Evolutionary conservation across 2,797 vertebrate genomes (phyloP).

Genomic region (Chromobotia macracanthus): DNA sequence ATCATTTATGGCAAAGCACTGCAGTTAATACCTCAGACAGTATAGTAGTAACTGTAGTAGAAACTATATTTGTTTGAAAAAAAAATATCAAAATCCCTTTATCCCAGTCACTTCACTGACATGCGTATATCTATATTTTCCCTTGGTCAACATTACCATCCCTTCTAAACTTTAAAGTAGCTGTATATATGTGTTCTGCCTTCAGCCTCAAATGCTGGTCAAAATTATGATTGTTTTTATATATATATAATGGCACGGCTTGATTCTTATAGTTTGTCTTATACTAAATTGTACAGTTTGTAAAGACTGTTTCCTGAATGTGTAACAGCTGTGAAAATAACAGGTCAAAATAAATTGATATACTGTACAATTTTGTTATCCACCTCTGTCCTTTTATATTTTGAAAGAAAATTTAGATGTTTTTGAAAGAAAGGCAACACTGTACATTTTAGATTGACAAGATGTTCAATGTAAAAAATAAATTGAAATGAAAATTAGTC

Average conservation of each 20-base stretch:
- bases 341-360: constrained; percentile 77
- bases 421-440: background rate
- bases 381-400: constrained; percentile 2
- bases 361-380: background rate
- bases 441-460: background rate
- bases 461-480: background rate
- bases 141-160: background rate
- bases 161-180: background rate
- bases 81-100: constrained; percentile 2
- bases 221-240: constrained; percentile 10
- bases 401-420: background rate
- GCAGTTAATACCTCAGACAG: background rate
- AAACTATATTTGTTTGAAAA: background rate
- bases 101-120: constrained; percentile 30
- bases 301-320: constrained; percentile 83
- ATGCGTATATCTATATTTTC: constrained; percentile 5
- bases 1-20: constrained; percentile 1
- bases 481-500: background rate
- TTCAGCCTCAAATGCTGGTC: constrained; percentile 28
- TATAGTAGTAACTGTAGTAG: background rate
- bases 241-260: constrained; percentile 73
- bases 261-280: constrained; percentile 82
- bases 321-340: constrained; percentile 82
- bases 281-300: constrained; percentile 82
- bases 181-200: constrained; percentile 22